A percentile compares a stretch with the other conserved stretches of the same genome.
These are phyloP conservation scores for Tetanocera ferruginea DNA, from an alignment of 2,888 invertebrate genomes.

Conservation along the genomic window DNA sequence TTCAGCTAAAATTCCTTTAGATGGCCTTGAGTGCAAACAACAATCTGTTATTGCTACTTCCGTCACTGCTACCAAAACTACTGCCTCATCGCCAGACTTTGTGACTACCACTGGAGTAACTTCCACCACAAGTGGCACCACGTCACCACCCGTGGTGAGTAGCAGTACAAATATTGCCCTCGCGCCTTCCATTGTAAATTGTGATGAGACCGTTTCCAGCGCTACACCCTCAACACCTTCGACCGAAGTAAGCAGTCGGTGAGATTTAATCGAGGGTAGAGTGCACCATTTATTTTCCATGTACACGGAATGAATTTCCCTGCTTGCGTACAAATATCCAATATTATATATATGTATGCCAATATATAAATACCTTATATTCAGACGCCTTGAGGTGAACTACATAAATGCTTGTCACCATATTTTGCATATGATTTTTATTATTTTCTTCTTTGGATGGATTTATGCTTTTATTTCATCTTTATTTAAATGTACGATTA, in stretches of 20 bases:
- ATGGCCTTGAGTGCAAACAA: neutral
- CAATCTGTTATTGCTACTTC: neutral
- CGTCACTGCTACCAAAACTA: neutral
- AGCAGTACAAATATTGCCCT: conserved; percentile 63
- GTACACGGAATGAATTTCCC: neutral
- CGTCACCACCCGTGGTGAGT: conserved; percentile 67
- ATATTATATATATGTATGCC: too few relatives aligned
- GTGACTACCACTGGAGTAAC: conserved; percentile 61
- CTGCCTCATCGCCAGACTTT: conserved; percentile 49
- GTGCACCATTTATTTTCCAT: neutral
- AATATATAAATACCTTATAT: too few relatives aligned
- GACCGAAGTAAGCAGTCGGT: conserved; percentile 50
- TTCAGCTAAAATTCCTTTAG: neutral
- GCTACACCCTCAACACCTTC: conserved; percentile 53
- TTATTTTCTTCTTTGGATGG: neutral
- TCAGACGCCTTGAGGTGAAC: too few relatives aligned
- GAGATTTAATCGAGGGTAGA: conserved; percentile 10
- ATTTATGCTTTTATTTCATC: neutral
- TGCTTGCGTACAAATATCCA: too few relatives aligned
- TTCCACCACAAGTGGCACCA: conserved; percentile 65
- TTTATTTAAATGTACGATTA: too few relatives aligned
- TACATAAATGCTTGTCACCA: neutral
- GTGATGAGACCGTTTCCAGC: conserved; percentile 65
- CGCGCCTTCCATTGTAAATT: conserved; percentile 43
- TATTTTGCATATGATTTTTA: neutral